These are phyloP conservation scores for Drosophila hydei DNA, from an alignment of 1,140 invertebrate species.

Conservation along the genomic window DNA sequence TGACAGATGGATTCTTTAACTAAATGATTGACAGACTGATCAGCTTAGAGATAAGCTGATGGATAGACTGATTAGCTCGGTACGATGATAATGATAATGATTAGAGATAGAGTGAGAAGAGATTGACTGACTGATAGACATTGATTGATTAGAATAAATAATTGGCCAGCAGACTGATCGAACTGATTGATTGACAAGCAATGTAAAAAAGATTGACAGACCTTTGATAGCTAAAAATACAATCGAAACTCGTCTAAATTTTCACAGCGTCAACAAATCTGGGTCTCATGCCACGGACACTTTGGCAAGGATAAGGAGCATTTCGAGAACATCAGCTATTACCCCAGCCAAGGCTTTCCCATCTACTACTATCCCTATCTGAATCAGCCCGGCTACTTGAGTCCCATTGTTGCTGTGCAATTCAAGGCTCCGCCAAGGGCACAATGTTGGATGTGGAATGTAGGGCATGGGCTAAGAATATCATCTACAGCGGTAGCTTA, in stretches of 20 bases:
- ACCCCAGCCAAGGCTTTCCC: slow-evolving; percentile 90
- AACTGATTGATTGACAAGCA: too few relatives aligned
- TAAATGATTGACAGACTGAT: neutral
- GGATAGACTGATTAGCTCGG: too few relatives aligned
- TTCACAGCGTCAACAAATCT: slow-evolving; percentile 88
- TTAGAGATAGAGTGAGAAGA: too few relatives aligned
- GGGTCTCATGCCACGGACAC: slow-evolving; percentile 93
- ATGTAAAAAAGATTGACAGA: too few relatives aligned
- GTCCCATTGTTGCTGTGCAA: slow-evolving; percentile 93
- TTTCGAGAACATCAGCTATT: slow-evolving; percentile 88
- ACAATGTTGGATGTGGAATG: slow-evolving; percentile 91
- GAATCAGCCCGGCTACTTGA: slow-evolving; percentile 91
- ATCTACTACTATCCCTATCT: slow-evolving; percentile 93
- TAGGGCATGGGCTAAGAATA: slow-evolving; percentile 95
- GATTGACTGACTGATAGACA: too few relatives aligned
- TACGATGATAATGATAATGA: too few relatives aligned
- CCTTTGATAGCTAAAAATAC: too few relatives aligned
- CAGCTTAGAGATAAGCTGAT: too few relatives aligned
- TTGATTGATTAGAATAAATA: too few relatives aligned
- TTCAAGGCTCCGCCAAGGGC: slow-evolving; percentile 89
- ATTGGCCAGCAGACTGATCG: too few relatives aligned
- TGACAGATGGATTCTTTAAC: too few relatives aligned
- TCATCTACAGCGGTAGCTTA: slow-evolving; percentile 88
- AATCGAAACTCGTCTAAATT: neutral
- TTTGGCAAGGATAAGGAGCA: slow-evolving; percentile 90